Evolutionary conservation across 1,140 invertebrate genomes (phyloP).

Genomic region (Drosophila paulistorum): DNA sequence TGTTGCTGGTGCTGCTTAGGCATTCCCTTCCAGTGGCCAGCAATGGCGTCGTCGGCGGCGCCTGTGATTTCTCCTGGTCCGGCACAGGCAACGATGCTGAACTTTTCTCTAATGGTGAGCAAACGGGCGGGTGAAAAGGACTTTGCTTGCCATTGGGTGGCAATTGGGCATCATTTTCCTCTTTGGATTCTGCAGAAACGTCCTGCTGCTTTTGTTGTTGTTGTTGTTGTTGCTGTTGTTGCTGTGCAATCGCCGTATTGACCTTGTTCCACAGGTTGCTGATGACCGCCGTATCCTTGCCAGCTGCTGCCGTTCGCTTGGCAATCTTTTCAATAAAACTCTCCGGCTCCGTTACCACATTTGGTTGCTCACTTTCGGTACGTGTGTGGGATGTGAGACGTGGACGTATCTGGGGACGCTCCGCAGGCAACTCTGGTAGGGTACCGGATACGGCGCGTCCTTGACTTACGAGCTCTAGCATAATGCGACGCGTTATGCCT

Average conservation of each 20-base stretch:
- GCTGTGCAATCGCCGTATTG: slow-evolving; percentile 59
- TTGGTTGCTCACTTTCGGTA: slow-evolving; percentile 45
- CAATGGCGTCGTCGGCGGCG: slow-evolving; percentile 13
- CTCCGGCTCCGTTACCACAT: slow-evolving; percentile 50
- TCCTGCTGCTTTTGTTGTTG: slow-evolving; percentile 31
- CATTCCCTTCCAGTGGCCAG: slow-evolving; percentile 41
- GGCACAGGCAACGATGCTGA: slow-evolving; percentile 24
- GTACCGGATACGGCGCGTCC: slow-evolving; percentile 69
- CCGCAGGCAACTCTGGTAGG: slow-evolving; percentile 69
- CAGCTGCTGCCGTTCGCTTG: slow-evolving; percentile 63
- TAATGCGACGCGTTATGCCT: slow-evolving; percentile 64
- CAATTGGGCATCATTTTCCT: not conserved
- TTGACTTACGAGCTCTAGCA: slow-evolving; percentile 62
- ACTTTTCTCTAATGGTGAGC: slow-evolving; percentile 28
- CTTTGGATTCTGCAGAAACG: not conserved
- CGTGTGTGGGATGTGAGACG: slow-evolving; percentile 64
- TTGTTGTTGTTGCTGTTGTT: slow-evolving; percentile 39
- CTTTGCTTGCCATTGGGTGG: slow-evolving; percentile 40
- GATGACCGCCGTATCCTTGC: slow-evolving; percentile 59
- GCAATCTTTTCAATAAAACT: slow-evolving; percentile 75
- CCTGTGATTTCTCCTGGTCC: slow-evolving; percentile 25
- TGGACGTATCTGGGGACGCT: slow-evolving; percentile 72
- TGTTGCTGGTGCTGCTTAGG: slow-evolving; percentile 50
- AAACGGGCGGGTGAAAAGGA: slow-evolving; percentile 15
- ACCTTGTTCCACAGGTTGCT: slow-evolving; percentile 70